Evolutionary conservation across 2,797 vertebrate species (phyloP).

Genomic region (Mormyrops boulengeri): DNA sequence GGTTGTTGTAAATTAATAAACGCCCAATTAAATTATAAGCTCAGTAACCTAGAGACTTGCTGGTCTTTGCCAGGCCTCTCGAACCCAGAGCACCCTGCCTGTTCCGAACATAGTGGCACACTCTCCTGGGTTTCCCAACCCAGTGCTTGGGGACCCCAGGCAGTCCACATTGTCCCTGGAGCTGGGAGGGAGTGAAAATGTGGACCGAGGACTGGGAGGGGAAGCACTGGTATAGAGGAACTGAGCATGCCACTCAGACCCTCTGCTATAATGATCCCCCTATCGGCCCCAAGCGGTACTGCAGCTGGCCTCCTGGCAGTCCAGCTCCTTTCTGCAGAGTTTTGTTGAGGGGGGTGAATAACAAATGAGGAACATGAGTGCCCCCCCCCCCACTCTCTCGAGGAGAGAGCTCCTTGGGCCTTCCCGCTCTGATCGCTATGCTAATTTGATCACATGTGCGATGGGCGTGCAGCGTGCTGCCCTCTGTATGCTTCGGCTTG

Average conservation of each 20-base stretch:
- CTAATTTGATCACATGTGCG: constrained; percentile 16
- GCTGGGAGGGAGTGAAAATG: not conserved
- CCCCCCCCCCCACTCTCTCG: not conserved
- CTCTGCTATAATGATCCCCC: not conserved
- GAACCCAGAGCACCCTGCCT: not conserved
- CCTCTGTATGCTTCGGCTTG: not conserved
- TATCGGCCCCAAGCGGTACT: not conserved
- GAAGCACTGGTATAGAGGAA: not conserved
- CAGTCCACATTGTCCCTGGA: not conserved
- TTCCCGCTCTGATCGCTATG: constrained; percentile 21
- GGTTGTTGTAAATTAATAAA: not conserved
- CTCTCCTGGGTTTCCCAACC: not conserved
- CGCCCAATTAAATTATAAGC: not conserved
- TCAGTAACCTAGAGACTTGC: not conserved
- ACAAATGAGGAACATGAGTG: constrained; percentile 4
- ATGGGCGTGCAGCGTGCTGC: not conserved
- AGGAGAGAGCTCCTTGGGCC: not conserved
- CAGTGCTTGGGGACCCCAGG: not conserved
- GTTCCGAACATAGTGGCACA: not conserved
- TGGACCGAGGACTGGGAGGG: too few species aligned
- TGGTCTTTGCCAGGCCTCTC: not conserved
- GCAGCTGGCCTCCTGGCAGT: not conserved
- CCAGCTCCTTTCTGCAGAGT: not conserved
- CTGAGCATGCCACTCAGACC: not conserved
- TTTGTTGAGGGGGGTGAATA: not conserved